Percentiles rank a stretch among this genome's conserved stretches.
Conservation (phyloP, 2,113 vertebrate species). For the Barbus barbus region DNA sequence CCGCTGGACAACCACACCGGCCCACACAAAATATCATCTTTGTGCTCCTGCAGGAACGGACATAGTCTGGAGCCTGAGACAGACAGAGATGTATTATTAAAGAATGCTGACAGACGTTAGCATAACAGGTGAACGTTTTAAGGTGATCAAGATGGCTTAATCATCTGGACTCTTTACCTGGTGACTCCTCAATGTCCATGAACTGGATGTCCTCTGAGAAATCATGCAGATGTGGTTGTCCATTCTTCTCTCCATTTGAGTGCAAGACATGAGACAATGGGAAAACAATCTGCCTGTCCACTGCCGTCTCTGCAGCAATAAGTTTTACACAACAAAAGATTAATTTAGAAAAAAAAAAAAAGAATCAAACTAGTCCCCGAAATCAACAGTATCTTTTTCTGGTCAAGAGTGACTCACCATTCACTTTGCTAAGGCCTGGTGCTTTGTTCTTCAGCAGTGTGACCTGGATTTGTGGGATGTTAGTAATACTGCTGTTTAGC, state of each 20-base stretch:
- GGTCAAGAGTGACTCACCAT: conserved; percentile 78
- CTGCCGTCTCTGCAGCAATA: conserved; percentile 84
- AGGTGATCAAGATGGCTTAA: neutral
- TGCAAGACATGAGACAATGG: conserved; percentile 89
- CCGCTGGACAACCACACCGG: conserved; percentile 97
- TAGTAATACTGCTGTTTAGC: conserved; percentile 94
- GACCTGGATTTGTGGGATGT: conserved; percentile 98
- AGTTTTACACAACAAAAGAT: neutral
- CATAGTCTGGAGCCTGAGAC: conserved; percentile 88
- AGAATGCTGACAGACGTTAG: neutral
- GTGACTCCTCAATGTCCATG: conserved; percentile 94
- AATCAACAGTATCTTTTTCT: neutral
- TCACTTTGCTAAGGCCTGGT: conserved; percentile 94
- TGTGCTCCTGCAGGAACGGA: conserved; percentile 95
- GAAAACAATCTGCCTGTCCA: conserved; percentile 95
- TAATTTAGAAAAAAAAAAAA: neutral
- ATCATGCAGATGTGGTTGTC: conserved; percentile 84
- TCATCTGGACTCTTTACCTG: conserved; percentile 71
- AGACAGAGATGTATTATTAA: conserved; percentile 18
- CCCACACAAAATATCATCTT: conserved; percentile 96
- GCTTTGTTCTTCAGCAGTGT: conserved; percentile 97
- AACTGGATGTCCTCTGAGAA: conserved; percentile 93
- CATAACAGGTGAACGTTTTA: neutral
- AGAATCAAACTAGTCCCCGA: neutral
- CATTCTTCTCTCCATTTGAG: conserved; percentile 90